Conservation (phyloP, 2,888 invertebrate species). For the Pachydiplax longipennis region DNA sequence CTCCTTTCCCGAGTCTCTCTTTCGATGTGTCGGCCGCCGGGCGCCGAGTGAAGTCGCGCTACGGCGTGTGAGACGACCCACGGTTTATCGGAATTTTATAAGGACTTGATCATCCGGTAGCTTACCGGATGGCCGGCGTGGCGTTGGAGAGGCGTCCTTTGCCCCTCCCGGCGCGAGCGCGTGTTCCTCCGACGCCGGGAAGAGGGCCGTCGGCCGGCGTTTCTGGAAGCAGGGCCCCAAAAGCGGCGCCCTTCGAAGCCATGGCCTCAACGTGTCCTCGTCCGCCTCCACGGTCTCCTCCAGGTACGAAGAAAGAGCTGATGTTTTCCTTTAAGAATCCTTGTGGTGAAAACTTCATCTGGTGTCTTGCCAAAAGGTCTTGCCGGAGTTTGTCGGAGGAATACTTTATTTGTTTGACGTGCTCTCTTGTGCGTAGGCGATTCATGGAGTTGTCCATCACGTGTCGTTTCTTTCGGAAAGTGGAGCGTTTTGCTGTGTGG, state of each 20-base stretch:
- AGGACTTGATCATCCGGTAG: not conserved
- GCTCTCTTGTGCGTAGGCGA: no score
- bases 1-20: not conserved
- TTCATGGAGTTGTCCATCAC: no score
- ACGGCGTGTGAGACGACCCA: not conserved
- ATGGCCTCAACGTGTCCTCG: conserved; percentile 22
- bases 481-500: no score
- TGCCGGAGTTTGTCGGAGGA: no score
- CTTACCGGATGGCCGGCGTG: conserved; percentile 6
- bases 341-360: not conserved
- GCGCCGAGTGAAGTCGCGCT: not conserved
- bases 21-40: not conserved
- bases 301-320: not conserved
- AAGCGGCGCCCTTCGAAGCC: not conserved
- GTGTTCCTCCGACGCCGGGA: not conserved
- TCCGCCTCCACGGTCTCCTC: not conserved
- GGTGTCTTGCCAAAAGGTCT: not conserved
- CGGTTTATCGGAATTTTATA: not conserved
- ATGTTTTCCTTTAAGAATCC: not conserved
- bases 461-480: no score
- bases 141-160: not conserved
- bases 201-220: not conserved
- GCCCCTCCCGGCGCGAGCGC: not conserved
- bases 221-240: not conserved
- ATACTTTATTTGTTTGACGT: no score